Conservation (phyloP, 2,888 invertebrate genomes). For the Trissolcus japonicus region DNA sequence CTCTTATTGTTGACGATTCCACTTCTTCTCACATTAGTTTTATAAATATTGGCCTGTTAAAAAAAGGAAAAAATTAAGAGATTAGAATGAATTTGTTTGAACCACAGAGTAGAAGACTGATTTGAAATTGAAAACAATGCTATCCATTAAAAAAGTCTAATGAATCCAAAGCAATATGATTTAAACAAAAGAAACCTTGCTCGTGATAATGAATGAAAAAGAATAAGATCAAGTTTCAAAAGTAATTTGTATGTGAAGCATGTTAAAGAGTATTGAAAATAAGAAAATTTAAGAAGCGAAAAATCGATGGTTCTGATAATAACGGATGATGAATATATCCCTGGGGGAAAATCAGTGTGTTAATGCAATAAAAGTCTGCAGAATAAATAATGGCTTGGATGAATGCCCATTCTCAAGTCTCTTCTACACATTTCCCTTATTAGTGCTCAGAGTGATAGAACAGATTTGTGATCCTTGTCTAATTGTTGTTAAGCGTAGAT, state of each 20-base stretch:
- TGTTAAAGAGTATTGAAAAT: slow-evolving; percentile 55
- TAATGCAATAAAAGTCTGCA: slow-evolving; percentile 50
- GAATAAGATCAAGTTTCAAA: slow-evolving; percentile 15
- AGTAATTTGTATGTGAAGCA: slow-evolving; percentile 43
- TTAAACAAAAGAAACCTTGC: slow-evolving; percentile 34
- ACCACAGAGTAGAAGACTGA: not conserved
- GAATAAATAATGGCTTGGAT: slow-evolving; percentile 49
- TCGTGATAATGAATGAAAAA: slow-evolving; percentile 54
- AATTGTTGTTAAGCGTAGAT: slow-evolving; percentile 55
- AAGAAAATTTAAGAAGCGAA: slow-evolving; percentile 52
- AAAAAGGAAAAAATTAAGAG: slow-evolving; percentile 1
- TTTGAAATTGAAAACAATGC: too few relatives aligned
- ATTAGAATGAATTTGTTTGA: too few relatives aligned
- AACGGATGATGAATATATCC: slow-evolving; percentile 36
- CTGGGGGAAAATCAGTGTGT: slow-evolving; percentile 53
- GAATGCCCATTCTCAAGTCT: slow-evolving; percentile 36
- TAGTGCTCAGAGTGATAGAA: slow-evolving; percentile 57
- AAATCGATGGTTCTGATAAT: slow-evolving; percentile 52
- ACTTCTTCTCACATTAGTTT: slow-evolving; percentile 58
- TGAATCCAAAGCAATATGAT: slow-evolving; percentile 35
- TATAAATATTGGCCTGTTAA: slow-evolving; percentile 68
- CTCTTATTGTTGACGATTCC: slow-evolving; percentile 15
- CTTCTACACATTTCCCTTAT: slow-evolving; percentile 53
- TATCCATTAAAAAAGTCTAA: not conserved
- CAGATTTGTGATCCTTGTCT: slow-evolving; percentile 46